A percentile compares a stretch with the other conserved stretches of the same genome.
Evolutionary conservation across 1,140 invertebrate genomes (phyloP).

Genomic region (Drosophila malerkotliana): DNA sequence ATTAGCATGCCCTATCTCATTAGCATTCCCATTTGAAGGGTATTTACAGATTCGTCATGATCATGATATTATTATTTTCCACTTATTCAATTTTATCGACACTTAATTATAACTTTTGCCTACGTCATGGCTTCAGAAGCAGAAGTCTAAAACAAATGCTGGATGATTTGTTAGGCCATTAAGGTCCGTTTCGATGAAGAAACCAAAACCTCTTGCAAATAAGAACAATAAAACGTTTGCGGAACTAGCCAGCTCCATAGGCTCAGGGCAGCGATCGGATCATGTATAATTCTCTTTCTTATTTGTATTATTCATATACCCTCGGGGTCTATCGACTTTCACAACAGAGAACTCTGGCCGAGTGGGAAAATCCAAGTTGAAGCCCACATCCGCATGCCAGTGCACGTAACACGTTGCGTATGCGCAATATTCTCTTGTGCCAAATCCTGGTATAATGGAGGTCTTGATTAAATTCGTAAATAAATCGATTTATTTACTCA

Average conservation of each 20-base stretch:
- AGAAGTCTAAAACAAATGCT: constrained; percentile 17
- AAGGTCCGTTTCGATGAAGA: constrained; percentile 20
- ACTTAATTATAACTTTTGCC: constrained; percentile 77
- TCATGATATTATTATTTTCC: constrained; percentile 33
- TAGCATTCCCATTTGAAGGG: constrained; percentile 15
- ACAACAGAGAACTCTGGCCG: constrained; percentile 32
- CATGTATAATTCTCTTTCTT: constrained; percentile 21
- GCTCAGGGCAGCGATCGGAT: constrained; percentile 13
- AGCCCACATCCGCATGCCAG: constrained; percentile 37
- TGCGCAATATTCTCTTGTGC: constrained; percentile 41
- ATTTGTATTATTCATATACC: constrained; percentile 4
- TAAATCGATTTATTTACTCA: not conserved
- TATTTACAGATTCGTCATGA: constrained; percentile 55
- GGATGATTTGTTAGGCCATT: constrained; percentile 5
- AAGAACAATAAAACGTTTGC: constrained; percentile 26
- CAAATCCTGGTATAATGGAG: constrained; percentile 5
- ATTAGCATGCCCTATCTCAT: not conserved
- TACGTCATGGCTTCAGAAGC: constrained; percentile 65
- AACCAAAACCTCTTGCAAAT: constrained; percentile 14
- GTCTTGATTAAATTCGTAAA: not conserved
- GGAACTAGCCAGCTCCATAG: constrained; percentile 21
- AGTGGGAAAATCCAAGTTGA: constrained; percentile 51
- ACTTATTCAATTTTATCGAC: constrained; percentile 67
- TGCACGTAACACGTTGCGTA: constrained; percentile 43
- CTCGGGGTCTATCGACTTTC: constrained; percentile 29